Conservation (phyloP, 2,113 vertebrate species). For the Panthera tigris region DNA sequence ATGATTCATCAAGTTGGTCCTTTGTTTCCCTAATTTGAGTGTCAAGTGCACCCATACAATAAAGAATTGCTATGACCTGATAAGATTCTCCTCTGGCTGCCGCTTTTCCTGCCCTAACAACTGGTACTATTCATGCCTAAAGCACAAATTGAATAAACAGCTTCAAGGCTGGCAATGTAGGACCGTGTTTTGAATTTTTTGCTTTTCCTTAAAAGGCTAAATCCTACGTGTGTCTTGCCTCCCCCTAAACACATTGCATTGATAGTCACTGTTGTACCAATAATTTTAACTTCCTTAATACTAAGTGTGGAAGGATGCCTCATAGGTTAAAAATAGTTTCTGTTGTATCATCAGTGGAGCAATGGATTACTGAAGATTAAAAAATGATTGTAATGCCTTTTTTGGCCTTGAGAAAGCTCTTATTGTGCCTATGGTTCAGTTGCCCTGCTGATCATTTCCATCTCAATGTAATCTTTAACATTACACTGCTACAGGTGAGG, state of each 20-base stretch:
- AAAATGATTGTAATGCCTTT: slow-evolving; percentile 76
- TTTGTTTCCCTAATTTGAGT: slow-evolving; percentile 87
- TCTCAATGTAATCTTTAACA: slow-evolving; percentile 80
- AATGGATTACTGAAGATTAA: slow-evolving; percentile 81
- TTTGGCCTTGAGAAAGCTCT: slow-evolving; percentile 80
- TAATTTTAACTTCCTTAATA: slow-evolving; percentile 69
- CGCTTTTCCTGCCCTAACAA: slow-evolving; percentile 79
- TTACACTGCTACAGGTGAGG: slow-evolving; percentile 71
- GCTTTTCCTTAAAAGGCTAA: slow-evolving; percentile 66
- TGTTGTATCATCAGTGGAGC: slow-evolving; percentile 73
- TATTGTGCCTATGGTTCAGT: slow-evolving; percentile 79
- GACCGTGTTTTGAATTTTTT: slow-evolving; percentile 35
- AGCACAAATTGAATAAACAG: slow-evolving; percentile 75
- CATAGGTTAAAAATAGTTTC: slow-evolving; percentile 69
- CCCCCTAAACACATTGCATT: not conserved
- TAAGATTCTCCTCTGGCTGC: slow-evolving; percentile 79
- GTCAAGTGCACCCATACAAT: slow-evolving; percentile 83
- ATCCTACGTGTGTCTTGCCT: not conserved
- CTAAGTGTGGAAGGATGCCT: slow-evolving; percentile 53
- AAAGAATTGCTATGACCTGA: slow-evolving; percentile 81
- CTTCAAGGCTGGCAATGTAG: slow-evolving; percentile 49
- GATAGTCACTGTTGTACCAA: slow-evolving; percentile 33
- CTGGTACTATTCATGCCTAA: slow-evolving; percentile 75
- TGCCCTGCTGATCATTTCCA: slow-evolving; percentile 77
- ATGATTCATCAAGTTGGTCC: slow-evolving; percentile 84